phyloP scores from a whole-genome alignment of 2,113 vertebrate species.

The Myiozetetes cayanensis region DNA sequence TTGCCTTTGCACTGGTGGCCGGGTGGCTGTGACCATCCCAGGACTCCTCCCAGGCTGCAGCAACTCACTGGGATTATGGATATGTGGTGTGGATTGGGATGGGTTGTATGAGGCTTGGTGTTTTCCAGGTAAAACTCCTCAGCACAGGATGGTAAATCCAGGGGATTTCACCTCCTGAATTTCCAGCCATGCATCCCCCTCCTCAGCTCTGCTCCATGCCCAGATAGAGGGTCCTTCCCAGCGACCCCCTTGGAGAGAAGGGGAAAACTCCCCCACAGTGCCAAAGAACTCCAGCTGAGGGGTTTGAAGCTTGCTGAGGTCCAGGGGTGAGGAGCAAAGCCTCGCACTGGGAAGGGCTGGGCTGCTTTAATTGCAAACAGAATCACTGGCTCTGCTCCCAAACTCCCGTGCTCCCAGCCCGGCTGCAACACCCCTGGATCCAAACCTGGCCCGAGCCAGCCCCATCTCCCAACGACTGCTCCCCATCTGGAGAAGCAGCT shows the following conservation, averaged over 20 bases:
- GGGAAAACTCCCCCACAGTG: fast-evolving
- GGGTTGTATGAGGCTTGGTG: not conserved
- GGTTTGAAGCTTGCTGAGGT: not conserved
- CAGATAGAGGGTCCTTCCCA: not conserved
- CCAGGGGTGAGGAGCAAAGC: not conserved
- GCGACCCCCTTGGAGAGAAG: not conserved
- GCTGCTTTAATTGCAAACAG: not conserved
- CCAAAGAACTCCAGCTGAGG: not conserved
- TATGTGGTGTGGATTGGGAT: not conserved
- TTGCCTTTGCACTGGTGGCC: not conserved
- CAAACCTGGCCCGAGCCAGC: fast-evolving
- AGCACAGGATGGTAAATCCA: fast-evolving
- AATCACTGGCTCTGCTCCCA: not conserved
- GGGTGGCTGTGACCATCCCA: fast-evolving
- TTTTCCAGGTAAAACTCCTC: not conserved
- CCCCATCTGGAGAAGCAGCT: not conserved
- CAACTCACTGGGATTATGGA: fast-evolving
- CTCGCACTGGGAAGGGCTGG: not conserved
- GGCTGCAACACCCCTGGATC: fast-evolving
- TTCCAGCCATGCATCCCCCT: not conserved
- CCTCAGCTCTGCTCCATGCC: not conserved
- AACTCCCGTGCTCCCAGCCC: not conserved
- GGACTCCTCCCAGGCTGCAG: fast-evolving
- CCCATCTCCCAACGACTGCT: fast-evolving
- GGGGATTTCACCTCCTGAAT: not conserved